These are phyloP conservation scores for Acromyrmex heyeri DNA, from an alignment of 1,140 invertebrate genomes.

Conservation along the genomic window DNA sequence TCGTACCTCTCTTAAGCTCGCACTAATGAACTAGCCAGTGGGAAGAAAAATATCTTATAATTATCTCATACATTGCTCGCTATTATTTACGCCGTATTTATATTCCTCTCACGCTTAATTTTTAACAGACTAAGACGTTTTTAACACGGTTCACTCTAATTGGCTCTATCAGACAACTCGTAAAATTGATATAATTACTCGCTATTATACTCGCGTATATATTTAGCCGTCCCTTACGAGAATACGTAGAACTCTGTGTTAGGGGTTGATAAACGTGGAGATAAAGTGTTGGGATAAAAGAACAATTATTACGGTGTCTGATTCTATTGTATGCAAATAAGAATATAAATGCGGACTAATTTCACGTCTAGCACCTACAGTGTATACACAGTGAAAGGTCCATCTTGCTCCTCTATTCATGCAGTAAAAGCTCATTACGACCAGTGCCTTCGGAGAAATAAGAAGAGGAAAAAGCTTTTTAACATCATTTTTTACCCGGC, in stretches of 20 bases:
- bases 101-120: conserved; percentile 28
- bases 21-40: conserved; percentile 53
- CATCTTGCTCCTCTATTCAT: conserved; percentile 73
- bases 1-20: conserved; percentile 47
- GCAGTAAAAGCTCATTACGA: conserved; percentile 75
- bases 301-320: conserved; percentile 76
- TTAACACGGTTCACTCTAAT: conserved; percentile 26
- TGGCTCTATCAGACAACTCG: not conserved
- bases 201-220: conserved; percentile 18
- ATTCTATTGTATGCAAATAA: conserved; percentile 77
- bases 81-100: not conserved
- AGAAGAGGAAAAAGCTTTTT: conserved; percentile 69
- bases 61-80: not conserved
- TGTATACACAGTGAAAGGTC: conserved; percentile 57
- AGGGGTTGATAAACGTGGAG: conserved; percentile 40
- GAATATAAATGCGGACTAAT: conserved; percentile 77
- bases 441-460: conserved; percentile 67
- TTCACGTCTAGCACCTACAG: conserved; percentile 72
- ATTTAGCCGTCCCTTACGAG: not conserved
- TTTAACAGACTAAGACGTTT: conserved; percentile 36
- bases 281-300: conserved; percentile 70
- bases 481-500: conserved; percentile 56
- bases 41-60: conserved; percentile 17
- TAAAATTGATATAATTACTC: conserved; percentile 59
- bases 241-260: conserved; percentile 1